Conservation (phyloP, 2,888 invertebrate genomes). For the Drosophila prostipennis region DNA sequence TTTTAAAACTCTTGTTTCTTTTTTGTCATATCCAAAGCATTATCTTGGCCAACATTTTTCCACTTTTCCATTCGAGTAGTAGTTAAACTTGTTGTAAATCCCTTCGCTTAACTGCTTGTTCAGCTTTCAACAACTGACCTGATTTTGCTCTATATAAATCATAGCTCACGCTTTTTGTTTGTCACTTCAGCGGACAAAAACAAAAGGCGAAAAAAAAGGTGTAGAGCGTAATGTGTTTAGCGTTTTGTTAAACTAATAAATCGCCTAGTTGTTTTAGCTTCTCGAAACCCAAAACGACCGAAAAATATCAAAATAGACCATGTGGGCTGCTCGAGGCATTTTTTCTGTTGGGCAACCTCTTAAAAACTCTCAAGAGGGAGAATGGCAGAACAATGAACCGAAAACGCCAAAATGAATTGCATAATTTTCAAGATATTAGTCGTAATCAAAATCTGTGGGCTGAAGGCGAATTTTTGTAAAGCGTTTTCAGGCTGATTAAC, state of each 20-base stretch:
- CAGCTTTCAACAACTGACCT: constrained; percentile 35
- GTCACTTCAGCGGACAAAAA: constrained; percentile 31
- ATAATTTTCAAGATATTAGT: constrained; percentile 33
- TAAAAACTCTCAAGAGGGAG: constrained; percentile 22
- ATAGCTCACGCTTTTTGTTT: constrained; percentile 41
- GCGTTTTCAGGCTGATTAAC: constrained; percentile 4
- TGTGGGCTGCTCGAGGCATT: constrained; percentile 3
- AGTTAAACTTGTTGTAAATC: constrained; percentile 12
- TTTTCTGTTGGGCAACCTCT: constrained; percentile 14
- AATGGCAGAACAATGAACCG: constrained; percentile 36
- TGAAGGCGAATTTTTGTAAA: constrained; percentile 12
- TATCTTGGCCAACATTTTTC: constrained; percentile 3
- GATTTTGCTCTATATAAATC: constrained; percentile 43
- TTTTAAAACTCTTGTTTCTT: no score
- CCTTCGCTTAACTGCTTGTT: constrained; percentile 8
- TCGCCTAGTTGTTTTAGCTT: constrained; percentile 19
- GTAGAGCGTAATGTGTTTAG: constrained; percentile 31
- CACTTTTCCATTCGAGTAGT: background rate
- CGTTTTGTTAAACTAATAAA: constrained; percentile 45
- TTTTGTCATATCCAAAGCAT: background rate
- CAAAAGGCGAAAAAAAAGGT: constrained; percentile 16
- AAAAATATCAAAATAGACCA: background rate
- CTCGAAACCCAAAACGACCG: background rate
- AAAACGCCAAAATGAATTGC: constrained; percentile 35
- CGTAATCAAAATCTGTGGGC: constrained; percentile 14